Evolutionary conservation across 2,113 vertebrate species (phyloP).

Genomic region (Atherinomorus stipes): DNA sequence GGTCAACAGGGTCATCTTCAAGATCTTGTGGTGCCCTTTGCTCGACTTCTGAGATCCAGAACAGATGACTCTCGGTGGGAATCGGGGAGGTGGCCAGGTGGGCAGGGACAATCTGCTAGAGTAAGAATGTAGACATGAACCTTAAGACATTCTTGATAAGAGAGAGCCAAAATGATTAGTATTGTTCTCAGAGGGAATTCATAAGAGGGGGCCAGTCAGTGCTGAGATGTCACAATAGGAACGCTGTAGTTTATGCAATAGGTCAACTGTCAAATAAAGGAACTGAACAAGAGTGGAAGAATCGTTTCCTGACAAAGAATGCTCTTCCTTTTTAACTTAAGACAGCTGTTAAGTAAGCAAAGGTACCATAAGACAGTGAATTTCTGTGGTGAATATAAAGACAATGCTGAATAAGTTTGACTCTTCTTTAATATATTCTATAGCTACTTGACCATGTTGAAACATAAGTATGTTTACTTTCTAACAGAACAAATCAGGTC

Average conservation of each 20-base stretch:
- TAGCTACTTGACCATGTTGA: background rate
- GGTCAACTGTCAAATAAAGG: conserved; percentile 17
- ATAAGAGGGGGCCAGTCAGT: conserved; percentile 5
- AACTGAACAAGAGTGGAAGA: conserved; percentile 20
- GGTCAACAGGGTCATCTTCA: conserved; percentile 79
- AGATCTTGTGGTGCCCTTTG: conserved; percentile 72
- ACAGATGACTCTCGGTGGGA: conserved; percentile 92
- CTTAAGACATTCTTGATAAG: background rate
- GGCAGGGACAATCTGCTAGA: conserved; percentile 91
- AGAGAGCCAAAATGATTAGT: background rate
- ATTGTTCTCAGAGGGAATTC: background rate
- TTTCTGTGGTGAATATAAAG: background rate
- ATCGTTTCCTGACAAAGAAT: conserved; percentile 16
- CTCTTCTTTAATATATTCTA: no score
- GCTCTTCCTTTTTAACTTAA: background rate
- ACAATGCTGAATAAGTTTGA: background rate
- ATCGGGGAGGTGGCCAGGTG: conserved; percentile 96
- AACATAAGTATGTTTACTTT: background rate
- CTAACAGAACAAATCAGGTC: no score
- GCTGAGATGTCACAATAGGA: conserved; percentile 5
- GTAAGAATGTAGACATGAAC: background rate
- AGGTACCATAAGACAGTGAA: background rate
- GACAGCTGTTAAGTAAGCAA: background rate
- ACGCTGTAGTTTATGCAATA: conserved; percentile 1
- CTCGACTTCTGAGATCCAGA: conserved; percentile 85